Evolutionary conservation across 2,888 invertebrate species (phyloP), one percentile per base, ranked within the genome.

Genomic region (Enchytraeus crypticus): DNA sequence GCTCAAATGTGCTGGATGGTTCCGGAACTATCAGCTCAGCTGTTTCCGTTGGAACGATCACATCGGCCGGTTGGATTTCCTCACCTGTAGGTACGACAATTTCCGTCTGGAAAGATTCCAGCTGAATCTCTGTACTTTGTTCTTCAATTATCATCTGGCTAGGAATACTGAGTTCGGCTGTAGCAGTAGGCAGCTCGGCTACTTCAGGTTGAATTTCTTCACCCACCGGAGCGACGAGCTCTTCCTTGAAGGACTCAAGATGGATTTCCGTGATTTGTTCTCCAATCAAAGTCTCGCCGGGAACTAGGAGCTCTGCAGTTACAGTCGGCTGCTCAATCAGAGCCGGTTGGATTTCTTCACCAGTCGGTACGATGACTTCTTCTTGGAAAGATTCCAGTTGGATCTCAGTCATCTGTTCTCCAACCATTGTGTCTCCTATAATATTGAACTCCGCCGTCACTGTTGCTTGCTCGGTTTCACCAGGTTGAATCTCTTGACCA

Each of bases 301-400:
- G 18, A n/a, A 30, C 51, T 11, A 3, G 18, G 8, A 2, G 18
- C n/a, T 46, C 61, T 54, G 59, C 54, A 45, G 54, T 59, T 23
- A 56, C 38, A 14, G 53, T 56, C 14, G 53, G 47, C 29, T 51
- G 29, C 5, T 23, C 27, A 11, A 57, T 53, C 29, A 62, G 58
- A 21, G 51, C 38, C 30, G 66, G 55, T 46, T 61, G 32, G 21
- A 43, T 47, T 18, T 54, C 55, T 33, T 66, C 65, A 18, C 56
- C 63, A 18, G 54, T n/a, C 27, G 45, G 49, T 5, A 61, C n/a
- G 5, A 38, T 51, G 23, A 58, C 43, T 21, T 53, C 62, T 29
- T 56, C 47, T 23, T 45, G 47, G 14, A 58, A 26, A 4, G 32
- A 45, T 51, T 63, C 63, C 29, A 33, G 30, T 8, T 11, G 27